phyloP scores from a whole-genome alignment of 2,113 vertebrate genomes.

The Ciconia boyciana region DNA sequence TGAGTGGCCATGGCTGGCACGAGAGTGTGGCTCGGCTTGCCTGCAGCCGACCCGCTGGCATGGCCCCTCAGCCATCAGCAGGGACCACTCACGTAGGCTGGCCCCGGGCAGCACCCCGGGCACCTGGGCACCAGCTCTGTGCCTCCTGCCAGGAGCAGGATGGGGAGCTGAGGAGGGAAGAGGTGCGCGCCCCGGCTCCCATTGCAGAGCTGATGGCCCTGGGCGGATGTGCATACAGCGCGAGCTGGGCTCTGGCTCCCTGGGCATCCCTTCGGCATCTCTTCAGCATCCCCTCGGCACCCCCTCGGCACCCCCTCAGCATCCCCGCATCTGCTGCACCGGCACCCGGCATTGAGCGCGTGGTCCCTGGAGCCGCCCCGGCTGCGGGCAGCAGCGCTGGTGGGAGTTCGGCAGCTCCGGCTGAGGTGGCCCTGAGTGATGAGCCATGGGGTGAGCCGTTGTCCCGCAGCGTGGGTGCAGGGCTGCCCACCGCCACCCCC shows the following conservation, averaged over 20 bases:
- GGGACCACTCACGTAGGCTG: rapidly evolving
- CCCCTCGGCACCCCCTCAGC: neutral
- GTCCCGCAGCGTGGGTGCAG: neutral
- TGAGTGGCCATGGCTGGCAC: neutral
- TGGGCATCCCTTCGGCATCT: neutral
- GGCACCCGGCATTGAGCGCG: rapidly evolving
- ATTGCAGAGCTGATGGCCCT: neutral
- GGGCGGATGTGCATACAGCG: neutral
- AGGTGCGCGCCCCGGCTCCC: rapidly evolving
- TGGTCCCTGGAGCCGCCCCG: rapidly evolving
- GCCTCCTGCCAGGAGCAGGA: neutral
- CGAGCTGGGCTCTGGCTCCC: neutral
- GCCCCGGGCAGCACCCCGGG: neutral
- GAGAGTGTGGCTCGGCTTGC: rapidly evolving
- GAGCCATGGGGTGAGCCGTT: rapidly evolving
- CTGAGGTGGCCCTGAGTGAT: neutral
- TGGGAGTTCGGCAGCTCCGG: neutral
- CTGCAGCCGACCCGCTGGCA: neutral
- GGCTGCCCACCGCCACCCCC: neutral
- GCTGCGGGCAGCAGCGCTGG: rapidly evolving
- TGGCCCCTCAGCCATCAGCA: neutral
- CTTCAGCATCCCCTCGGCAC: neutral
- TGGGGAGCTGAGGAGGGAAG: neutral
- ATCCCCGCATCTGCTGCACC: neutral
- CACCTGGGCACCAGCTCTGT: neutral